These are phyloP conservation scores for Cantharis lateralis DNA, from an alignment of 2,888 invertebrate species.

Conservation along the genomic window DNA sequence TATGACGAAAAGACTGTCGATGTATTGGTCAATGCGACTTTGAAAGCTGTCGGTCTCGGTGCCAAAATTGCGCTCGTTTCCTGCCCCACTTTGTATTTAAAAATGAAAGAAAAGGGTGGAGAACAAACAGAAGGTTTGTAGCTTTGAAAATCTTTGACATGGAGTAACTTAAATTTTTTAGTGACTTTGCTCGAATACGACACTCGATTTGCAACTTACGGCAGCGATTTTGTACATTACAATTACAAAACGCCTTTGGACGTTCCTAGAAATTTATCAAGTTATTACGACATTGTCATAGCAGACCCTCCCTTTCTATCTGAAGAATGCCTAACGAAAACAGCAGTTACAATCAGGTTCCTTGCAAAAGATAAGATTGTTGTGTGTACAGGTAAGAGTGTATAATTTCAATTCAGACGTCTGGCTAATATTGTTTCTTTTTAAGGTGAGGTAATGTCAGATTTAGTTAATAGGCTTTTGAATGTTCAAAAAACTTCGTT, in stretches of 20 bases:
- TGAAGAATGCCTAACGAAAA: slow-evolving; percentile 88
- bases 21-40: slow-evolving; percentile 69
- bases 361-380: slow-evolving; percentile 76
- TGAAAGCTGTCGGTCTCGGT: slow-evolving; percentile 58
- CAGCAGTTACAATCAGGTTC: slow-evolving; percentile 75
- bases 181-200: slow-evolving; percentile 74
- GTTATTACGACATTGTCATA: slow-evolving; percentile 79
- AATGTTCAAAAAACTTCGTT: slow-evolving; percentile 70
- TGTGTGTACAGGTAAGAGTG: slow-evolving; percentile 78
- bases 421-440: slow-evolving; percentile 24
- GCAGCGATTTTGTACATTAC: slow-evolving; percentile 80
- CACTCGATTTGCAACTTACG: slow-evolving; percentile 77
- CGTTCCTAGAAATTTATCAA: slow-evolving; percentile 63
- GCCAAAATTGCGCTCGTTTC: slow-evolving; percentile 82
- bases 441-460: slow-evolving; percentile 75
- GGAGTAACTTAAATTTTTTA: slow-evolving; percentile 28
- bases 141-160: background rate
- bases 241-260: slow-evolving; percentile 83
- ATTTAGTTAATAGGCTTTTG: slow-evolving; percentile 68
- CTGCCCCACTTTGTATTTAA: slow-evolving; percentile 83
- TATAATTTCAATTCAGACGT: background rate
- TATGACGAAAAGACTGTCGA: slow-evolving; percentile 82
- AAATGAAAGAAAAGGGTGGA: slow-evolving; percentile 61
- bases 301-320: slow-evolving; percentile 96
- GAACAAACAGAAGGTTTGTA: slow-evolving; percentile 57